A percentile compares a stretch with the other conserved stretches of the same genome.
These are phyloP conservation scores for Tamandua tetradactyla DNA, from an alignment of 2,797 vertebrate species.

Conservation along the genomic window DNA sequence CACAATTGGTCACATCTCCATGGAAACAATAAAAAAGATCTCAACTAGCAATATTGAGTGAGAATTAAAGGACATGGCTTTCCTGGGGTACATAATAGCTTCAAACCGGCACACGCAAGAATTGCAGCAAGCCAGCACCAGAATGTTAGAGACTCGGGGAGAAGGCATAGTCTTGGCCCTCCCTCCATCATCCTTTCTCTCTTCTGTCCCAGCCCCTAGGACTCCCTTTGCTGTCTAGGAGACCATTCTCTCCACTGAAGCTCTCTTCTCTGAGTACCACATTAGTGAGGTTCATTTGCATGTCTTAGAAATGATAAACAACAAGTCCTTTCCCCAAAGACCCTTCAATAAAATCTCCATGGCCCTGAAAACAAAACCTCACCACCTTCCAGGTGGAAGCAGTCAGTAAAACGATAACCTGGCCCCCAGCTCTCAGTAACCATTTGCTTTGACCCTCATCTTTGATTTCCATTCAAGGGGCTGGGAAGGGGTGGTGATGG, in stretches of 20 bases:
- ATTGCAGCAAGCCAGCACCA: too few relatives aligned
- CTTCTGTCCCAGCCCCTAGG: background rate
- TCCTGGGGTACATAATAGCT: too few relatives aligned
- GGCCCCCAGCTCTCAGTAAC: background rate
- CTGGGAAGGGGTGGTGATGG: accelerated
- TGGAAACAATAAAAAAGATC: too few relatives aligned
- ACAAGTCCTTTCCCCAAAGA: background rate
- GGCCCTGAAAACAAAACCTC: background rate
- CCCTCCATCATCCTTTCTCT: background rate
- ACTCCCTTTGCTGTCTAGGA: background rate
- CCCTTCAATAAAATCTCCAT: background rate
- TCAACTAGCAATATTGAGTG: too few relatives aligned
- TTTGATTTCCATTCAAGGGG: background rate
- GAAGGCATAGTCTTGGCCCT: background rate
- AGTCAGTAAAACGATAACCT: background rate
- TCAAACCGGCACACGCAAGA: too few relatives aligned
- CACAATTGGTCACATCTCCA: too few relatives aligned
- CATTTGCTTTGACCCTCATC: accelerated
- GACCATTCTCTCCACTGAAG: background rate
- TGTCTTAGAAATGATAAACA: background rate
- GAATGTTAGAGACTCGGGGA: too few relatives aligned
- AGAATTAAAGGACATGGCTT: too few relatives aligned
- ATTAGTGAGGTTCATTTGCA: background rate
- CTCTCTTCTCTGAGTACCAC: background rate
- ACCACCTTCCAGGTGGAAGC: background rate